phyloP scores from a whole-genome alignment of 2,797 vertebrate species.

The Danio choprae region DNA sequence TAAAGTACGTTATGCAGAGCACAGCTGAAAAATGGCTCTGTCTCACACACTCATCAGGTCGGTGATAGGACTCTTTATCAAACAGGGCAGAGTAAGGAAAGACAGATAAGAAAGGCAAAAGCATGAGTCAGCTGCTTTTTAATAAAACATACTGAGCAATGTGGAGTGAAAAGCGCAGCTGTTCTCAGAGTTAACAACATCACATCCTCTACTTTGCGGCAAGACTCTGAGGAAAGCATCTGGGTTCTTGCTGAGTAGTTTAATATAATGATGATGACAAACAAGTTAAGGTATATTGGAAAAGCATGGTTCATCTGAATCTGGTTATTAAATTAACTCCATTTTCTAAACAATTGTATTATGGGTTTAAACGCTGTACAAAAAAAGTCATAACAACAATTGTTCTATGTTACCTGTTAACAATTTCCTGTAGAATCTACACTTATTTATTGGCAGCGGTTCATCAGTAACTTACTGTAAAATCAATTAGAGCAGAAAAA shows the following conservation, averaged over 20 bases:
- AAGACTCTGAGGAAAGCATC: constrained; percentile 1
- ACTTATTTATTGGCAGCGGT: too few species aligned
- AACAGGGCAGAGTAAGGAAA: background rate
- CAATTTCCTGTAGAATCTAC: too few species aligned
- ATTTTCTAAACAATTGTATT: too few species aligned
- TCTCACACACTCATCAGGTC: background rate
- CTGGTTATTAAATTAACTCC: background rate
- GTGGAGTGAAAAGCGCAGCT: background rate
- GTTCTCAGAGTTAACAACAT: background rate
- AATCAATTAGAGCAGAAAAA: too few species aligned
- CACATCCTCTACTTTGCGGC: background rate
- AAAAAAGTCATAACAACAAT: too few species aligned
- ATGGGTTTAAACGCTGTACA: too few species aligned
- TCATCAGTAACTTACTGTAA: too few species aligned
- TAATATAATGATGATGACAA: background rate
- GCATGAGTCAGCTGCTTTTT: constrained; percentile 26
- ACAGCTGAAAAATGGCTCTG: background rate
- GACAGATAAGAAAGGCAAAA: background rate
- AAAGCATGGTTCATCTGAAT: background rate
- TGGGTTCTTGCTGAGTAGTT: background rate
- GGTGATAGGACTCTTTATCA: constrained; percentile 18
- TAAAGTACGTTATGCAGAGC: background rate
- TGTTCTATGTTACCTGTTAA: too few species aligned
- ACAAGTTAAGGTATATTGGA: background rate
- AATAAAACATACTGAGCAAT: constrained; percentile 19